These are phyloP conservation scores for Drosophila carrolli DNA, from an alignment of 1,140 invertebrate genomes.

Conservation along the genomic window DNA sequence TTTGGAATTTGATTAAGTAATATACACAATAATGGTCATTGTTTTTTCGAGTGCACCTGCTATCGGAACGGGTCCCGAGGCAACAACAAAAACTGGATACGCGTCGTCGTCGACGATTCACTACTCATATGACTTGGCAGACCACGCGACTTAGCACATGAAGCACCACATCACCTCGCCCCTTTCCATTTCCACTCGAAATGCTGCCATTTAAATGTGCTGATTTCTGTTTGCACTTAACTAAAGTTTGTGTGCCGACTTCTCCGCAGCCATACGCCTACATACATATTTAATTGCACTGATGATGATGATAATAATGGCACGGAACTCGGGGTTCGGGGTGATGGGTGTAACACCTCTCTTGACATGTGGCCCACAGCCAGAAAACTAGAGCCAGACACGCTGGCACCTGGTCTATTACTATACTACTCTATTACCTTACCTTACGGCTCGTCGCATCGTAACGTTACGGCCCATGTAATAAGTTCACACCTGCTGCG, in stretches of 20 bases:
- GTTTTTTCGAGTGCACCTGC: constrained; percentile 32
- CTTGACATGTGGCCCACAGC: constrained; percentile 36
- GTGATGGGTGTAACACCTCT: constrained; percentile 17
- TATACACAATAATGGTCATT: neutral
- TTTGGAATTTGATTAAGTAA: neutral
- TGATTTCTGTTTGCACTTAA: constrained; percentile 57
- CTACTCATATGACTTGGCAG: constrained; percentile 82
- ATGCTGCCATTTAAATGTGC: constrained; percentile 42
- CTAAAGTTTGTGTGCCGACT: constrained; percentile 39
- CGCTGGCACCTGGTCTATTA: constrained; percentile 36
- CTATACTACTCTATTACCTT: constrained; percentile 42
- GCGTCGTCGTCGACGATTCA: constrained; percentile 56
- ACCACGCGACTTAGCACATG: constrained; percentile 79
- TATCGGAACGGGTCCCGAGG: constrained; percentile 38
- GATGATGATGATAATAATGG: constrained; percentile 19
- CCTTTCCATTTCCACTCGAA: constrained; percentile 14
- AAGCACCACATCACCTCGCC: constrained; percentile 32
- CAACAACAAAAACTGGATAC: constrained; percentile 50
- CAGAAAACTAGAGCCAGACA: constrained; percentile 26
- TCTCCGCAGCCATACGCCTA: constrained; percentile 32
- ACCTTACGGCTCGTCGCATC: constrained; percentile 4
- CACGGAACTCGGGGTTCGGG: neutral
- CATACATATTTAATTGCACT: constrained; percentile 41
- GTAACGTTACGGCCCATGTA: constrained; percentile 45
- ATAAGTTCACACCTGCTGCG: constrained; percentile 41